Evolutionary conservation across 2,113 vertebrate species (phyloP).

Genomic region (Oriolus oriolus): DNA sequence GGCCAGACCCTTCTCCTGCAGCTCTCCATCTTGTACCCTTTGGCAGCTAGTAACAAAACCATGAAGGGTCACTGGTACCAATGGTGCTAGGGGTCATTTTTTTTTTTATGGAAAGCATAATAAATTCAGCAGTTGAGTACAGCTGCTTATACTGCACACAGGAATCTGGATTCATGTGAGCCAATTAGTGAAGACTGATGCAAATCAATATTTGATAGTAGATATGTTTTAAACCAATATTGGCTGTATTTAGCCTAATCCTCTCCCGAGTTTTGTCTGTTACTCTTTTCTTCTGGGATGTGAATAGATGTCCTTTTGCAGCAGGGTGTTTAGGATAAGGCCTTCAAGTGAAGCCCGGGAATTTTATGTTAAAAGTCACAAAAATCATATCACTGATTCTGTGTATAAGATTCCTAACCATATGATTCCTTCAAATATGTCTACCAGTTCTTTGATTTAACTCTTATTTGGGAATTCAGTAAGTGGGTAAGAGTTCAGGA

Average conservation of each 20-base stretch:
- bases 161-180: neutral
- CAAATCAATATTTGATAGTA: neutral
- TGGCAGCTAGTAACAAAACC: neutral
- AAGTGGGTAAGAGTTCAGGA: neutral
- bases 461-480: neutral
- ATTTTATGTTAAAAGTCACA: neutral
- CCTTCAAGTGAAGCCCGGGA: neutral
- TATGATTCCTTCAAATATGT: neutral
- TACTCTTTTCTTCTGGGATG: neutral
- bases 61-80: neutral
- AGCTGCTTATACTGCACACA: neutral
- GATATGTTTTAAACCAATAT: neutral
- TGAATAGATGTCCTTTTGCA: neutral
- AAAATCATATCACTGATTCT: neutral
- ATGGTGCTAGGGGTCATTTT: fast-evolving
- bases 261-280: neutral
- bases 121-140: neutral
- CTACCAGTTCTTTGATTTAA: neutral
- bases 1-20: neutral
- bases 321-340: neutral
- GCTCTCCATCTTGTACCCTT: neutral
- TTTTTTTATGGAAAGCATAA: neutral
- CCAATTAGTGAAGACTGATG: neutral
- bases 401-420: neutral
- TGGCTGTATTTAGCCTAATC: neutral